Conservation (phyloP, 2,797 vertebrate genomes). For the Tokudaia muenninki region DNA sequence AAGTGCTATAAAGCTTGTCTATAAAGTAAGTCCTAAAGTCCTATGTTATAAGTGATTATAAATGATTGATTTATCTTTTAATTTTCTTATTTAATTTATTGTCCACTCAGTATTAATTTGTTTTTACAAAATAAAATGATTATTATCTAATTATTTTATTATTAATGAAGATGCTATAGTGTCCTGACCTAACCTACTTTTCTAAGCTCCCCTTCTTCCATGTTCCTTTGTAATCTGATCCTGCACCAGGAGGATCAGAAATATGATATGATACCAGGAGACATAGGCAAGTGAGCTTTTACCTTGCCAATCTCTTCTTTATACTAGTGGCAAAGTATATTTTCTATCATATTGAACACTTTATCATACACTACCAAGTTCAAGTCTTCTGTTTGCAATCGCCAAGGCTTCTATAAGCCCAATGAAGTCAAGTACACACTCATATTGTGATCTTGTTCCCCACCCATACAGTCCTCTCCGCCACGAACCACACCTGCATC, state of each 20-base stretch:
- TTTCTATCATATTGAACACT: slow-evolving; percentile 6
- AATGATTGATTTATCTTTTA: background rate
- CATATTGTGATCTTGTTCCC: background rate
- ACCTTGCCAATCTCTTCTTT: background rate
- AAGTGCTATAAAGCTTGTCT: slow-evolving; percentile 11
- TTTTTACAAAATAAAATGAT: background rate
- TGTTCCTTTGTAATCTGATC: background rate
- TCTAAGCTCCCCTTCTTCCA: background rate
- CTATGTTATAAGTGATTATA: background rate
- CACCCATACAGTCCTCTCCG: background rate
- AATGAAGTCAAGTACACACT: background rate
- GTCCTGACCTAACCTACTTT: slow-evolving; percentile 41
- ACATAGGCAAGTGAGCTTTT: background rate
- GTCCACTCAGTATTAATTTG: background rate
- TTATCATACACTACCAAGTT: slow-evolving; percentile 41
- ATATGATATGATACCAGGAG: background rate
- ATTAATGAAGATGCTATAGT: background rate
- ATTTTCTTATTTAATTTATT: background rate
- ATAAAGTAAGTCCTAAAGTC: slow-evolving; percentile 32
- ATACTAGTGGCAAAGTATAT: slow-evolving; percentile 21
- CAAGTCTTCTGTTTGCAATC: slow-evolving; percentile 24
- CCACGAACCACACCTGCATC: background rate
- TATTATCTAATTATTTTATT: background rate
- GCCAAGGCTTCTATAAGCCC: background rate
- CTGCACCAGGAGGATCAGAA: too few relatives aligned